Evolutionary conservation across 2,113 vertebrate genomes (phyloP).

Genomic region (Apteryx owenii): DNA sequence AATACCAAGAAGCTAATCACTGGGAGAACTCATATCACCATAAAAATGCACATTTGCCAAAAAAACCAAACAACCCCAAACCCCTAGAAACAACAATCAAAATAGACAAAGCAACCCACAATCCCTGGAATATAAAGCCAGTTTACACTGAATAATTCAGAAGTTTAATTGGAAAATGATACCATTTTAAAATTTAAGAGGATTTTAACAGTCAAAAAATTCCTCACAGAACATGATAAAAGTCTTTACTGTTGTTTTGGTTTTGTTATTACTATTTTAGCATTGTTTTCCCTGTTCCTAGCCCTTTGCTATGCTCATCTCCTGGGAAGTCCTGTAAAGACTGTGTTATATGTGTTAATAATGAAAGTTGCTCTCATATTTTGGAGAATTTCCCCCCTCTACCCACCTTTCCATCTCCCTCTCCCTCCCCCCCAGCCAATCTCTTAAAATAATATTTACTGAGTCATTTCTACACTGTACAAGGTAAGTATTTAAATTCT

Average conservation of each 20-base stretch:
- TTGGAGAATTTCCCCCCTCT: background rate
- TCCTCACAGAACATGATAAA: background rate
- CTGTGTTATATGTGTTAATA: background rate
- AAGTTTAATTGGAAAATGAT: background rate
- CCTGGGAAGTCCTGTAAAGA: background rate
- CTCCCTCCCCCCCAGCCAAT: background rate
- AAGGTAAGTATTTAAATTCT: background rate
- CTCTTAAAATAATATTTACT: background rate
- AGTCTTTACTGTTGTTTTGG: background rate
- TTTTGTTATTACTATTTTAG: background rate
- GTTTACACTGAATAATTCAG: conserved; percentile 20
- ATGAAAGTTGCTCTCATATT: background rate
- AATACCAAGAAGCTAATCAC: background rate
- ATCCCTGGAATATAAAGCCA: background rate
- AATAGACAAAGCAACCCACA: background rate
- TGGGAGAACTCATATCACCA: background rate
- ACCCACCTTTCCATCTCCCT: background rate
- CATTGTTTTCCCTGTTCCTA: background rate
- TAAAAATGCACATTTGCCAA: background rate
- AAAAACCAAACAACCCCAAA: background rate
- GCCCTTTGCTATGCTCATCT: background rate
- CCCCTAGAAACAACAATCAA: background rate
- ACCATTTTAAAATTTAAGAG: background rate
- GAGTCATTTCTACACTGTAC: background rate
- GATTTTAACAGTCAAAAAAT: background rate